Conservation (phyloP, 2,113 vertebrate species). For the Takifugu flavidus region DNA sequence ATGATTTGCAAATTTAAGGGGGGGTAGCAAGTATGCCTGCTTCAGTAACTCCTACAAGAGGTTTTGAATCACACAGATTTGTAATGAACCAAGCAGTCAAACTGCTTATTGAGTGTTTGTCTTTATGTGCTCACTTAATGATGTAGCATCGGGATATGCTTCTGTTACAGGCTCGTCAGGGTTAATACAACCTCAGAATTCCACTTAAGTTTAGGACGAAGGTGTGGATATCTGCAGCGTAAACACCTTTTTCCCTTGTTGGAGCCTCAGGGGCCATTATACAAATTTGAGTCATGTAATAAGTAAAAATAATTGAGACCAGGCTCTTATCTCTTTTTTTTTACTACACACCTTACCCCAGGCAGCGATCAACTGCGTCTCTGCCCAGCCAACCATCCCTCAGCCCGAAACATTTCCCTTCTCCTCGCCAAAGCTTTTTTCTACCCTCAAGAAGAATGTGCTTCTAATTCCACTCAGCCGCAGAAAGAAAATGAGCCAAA, state of each 20-base stretch:
- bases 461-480: slow-evolving; percentile 59
- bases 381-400: slow-evolving; percentile 31
- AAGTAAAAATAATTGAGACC: slow-evolving; percentile 17
- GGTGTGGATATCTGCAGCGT: slow-evolving; percentile 14
- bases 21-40: too few relatives aligned
- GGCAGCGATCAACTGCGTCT: slow-evolving; percentile 35
- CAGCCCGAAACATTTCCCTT: slow-evolving; percentile 51
- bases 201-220: slow-evolving; percentile 16
- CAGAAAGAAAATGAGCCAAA: slow-evolving; percentile 10
- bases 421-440: slow-evolving; percentile 36
- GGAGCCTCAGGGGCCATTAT: slow-evolving; percentile 21
- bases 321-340: slow-evolving; percentile 29
- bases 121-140: too few relatives aligned
- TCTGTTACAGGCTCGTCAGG: neutral
- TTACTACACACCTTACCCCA: slow-evolving; percentile 29
- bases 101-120: too few relatives aligned
- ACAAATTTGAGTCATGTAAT: neutral
- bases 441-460: slow-evolving; percentile 58
- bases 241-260: slow-evolving; percentile 15
- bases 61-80: too few relatives aligned
- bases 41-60: too few relatives aligned
- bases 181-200: slow-evolving; percentile 5
- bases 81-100: too few relatives aligned
- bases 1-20: too few relatives aligned
- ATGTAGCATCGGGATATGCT: too few relatives aligned